Evolutionary conservation across 2,888 invertebrate species (phyloP), one percentile per base, ranked within the genome.

Genomic region (Amiota minor): DNA sequence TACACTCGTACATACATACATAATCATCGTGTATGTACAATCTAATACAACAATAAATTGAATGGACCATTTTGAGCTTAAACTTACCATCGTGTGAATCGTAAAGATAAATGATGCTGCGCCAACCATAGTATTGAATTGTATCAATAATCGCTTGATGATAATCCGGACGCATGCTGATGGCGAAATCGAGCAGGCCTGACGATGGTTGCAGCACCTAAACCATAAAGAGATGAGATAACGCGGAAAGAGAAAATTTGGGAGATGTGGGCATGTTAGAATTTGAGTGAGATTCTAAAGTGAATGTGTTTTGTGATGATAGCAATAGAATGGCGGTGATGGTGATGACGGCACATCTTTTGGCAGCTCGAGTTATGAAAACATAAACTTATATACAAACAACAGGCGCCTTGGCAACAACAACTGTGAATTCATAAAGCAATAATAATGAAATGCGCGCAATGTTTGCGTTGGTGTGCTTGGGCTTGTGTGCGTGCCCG

Each of bases 81-180:
- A 35, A 91, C 93, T 92, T 89, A 95, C 95, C 94, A 87, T 94
- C 94, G 83, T 95, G 93, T 59, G 94, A 93, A 90, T 95, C 94
- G 89, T 94, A 95, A 80, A 95, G 91, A 90, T 95, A 95, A 88
- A 95, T 94, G 85, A 95, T 93, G 89, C 93, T 92, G 81, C 92
- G 92, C 95, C 95, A 96, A 75, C 93, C 95, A 90, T 98, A 98
- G 90, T 96, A 95, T 78, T 94, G 92, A 85, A 99, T 97, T 74
- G 98, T 95, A 91, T 98, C 98, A 81, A 98, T 95, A 88, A 99
- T 95, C 74, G 98, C 98, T 86, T 94, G 95, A 90, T 98, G 97
- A 91, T 98, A 98, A 90, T 98, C 96, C 55, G 99, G 98, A 77
- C 97, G 93, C 94, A 99, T 95, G 89, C 96, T 96, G 86, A 97